phyloP scores from a whole-genome alignment of 35 echinoderm and acorn worm species.

The Anneissia japonica region DNA sequence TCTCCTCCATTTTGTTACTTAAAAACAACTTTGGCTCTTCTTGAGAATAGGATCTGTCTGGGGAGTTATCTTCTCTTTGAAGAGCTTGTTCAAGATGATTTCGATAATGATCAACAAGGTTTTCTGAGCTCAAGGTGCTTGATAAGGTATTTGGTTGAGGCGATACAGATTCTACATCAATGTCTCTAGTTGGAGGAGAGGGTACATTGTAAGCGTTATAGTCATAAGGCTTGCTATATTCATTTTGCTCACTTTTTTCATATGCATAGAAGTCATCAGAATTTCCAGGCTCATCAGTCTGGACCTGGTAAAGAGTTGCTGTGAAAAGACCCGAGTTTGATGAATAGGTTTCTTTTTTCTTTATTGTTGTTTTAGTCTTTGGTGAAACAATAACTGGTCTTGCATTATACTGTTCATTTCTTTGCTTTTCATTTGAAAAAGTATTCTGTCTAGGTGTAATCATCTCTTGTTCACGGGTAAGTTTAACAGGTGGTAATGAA shows the following conservation, averaged over 20 bases:
- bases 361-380: neutral
- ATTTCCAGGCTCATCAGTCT: neutral
- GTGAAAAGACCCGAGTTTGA: neutral
- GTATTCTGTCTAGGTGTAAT: neutral
- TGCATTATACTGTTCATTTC: neutral
- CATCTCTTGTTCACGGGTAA: neutral
- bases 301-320: neutral
- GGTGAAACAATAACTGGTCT: neutral
- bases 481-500: neutral
- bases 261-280: neutral
- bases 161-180: neutral
- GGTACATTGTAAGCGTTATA: neutral
- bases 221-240: neutral
- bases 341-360: neutral
- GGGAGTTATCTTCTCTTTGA: neutral
- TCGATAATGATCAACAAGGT: neutral
- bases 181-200: neutral
- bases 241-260: neutral
- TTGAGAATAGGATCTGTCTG: neutral
- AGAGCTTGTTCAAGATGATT: neutral
- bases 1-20: neutral
- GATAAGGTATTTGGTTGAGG: neutral
- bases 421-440: neutral
- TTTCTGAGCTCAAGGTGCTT: neutral
- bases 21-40: neutral